Evolutionary conservation across 2,888 invertebrate species (phyloP), one percentile per base, ranked within the genome.

Genomic region (Odontothrips loti): DNA sequence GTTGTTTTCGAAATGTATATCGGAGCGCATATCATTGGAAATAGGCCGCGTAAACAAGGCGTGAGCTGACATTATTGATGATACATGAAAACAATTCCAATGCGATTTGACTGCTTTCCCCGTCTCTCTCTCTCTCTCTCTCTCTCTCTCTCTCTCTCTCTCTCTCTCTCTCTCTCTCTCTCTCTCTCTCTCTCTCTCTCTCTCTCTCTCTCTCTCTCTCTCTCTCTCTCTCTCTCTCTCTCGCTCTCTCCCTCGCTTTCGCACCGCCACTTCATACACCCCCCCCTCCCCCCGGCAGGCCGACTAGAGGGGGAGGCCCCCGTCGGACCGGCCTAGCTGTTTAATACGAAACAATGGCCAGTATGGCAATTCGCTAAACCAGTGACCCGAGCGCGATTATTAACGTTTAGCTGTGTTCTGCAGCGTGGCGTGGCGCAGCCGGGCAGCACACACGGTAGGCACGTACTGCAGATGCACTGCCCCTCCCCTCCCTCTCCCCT

Each of bases 321-420:
- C 51, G 51, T 20, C 3, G 51, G 10, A 20, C 12, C 51, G 15
- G 51, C 51, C 51, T 51, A 20, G 20, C 58, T 58, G 58, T 68
- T 23, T 68, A 23, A 68, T 68, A 23, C 68, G 23, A 68, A 68
- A 68, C 68, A 68, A 68, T 68, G 68, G n/a, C 68, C 68, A 68
- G 68, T 6, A 43, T 23, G 68, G 68, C 68, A 23, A 68, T 68
- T 68, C 68, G 68, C 68, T 68, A 23, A 23, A n/a, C 68, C 68
- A 68, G 68, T 68, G 68, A 68, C 68, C 68, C 68, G 68, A 23
- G 23, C 68, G 23, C n/a, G 68, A 23, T 68, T 68, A 68, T 68
- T n/a, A 68, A 68, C 68, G 68, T 23, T 68, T 68, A 68, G 68
- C 68, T 68, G 68, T 68, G 68, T 68, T 68, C 23, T 68, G 23